These are phyloP conservation scores for Sisyra nigra DNA, from an alignment of 2,888 invertebrate species.

Conservation along the genomic window DNA sequence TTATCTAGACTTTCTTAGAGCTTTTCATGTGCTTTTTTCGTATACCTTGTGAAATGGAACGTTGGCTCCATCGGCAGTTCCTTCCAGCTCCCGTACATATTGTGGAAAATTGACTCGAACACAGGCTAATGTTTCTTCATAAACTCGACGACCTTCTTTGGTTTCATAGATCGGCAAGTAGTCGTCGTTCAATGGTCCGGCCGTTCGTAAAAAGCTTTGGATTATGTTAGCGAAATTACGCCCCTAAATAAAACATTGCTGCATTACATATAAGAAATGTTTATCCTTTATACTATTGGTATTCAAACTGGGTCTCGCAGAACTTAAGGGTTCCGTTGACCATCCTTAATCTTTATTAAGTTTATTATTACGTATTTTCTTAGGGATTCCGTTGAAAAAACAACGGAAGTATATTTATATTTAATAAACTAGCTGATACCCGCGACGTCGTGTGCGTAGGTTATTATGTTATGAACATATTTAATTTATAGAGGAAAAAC, in stretches of 20 bases:
- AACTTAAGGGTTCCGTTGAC: no score
- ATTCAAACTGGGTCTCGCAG: no score
- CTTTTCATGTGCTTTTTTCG: no score
- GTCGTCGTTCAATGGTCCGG: conserved; percentile 43
- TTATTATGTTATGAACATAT: no score
- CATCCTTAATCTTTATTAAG: neutral
- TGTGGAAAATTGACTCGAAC: conserved; percentile 60
- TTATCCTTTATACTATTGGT: conserved; percentile 1
- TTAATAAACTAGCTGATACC: no score
- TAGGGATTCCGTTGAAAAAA: no score
- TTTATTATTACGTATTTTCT: neutral
- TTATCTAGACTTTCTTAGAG: no score
- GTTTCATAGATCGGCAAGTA: conserved; percentile 59
- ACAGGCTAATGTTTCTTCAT: conserved; percentile 54
- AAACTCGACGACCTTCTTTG: conserved; percentile 47
- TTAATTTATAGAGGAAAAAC: no score
- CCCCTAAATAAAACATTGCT: conserved; percentile 39
- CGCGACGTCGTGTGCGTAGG: no score
- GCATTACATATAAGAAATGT: conserved; percentile 8
- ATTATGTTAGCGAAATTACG: conserved; percentile 61
- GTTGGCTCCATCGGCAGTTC: conserved; percentile 70
- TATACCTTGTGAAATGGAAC: conserved; percentile 74
- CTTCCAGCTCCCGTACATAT: conserved; percentile 67
- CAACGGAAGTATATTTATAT: no score
- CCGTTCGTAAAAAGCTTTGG: conserved; percentile 43